These are phyloP conservation scores for Morone chrysops DNA, from an alignment of 2,113 vertebrate genomes.

Conservation along the genomic window DNA sequence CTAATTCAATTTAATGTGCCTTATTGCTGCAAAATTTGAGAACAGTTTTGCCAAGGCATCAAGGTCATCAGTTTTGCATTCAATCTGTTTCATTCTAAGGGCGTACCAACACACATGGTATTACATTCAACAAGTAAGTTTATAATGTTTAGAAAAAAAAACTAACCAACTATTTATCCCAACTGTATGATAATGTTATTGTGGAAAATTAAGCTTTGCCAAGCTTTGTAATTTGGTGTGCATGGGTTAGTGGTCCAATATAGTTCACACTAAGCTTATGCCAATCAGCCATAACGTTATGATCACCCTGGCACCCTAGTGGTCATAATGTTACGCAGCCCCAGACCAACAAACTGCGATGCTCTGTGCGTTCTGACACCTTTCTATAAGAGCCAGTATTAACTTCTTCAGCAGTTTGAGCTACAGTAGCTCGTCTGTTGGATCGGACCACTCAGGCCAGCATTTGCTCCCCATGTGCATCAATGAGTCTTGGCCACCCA, in stretches of 20 bases:
- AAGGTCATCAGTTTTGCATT: conserved; percentile 33
- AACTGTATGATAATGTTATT: neutral
- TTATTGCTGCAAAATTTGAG: conserved; percentile 21
- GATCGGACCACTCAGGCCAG: too few relatives aligned
- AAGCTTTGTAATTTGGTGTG: neutral
- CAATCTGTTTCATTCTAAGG: neutral
- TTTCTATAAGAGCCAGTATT: too few relatives aligned
- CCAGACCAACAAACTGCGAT: too few relatives aligned
- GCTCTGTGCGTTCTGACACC: too few relatives aligned
- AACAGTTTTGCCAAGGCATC: conserved; percentile 8
- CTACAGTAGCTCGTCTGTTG: too few relatives aligned
- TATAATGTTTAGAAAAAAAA: too few relatives aligned
- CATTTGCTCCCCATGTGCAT: too few relatives aligned
- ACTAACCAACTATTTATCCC: neutral
- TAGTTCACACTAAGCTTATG: neutral
- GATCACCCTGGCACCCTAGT: too few relatives aligned
- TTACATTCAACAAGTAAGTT: neutral
- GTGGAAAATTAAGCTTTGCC: neutral
- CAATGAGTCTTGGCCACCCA: too few relatives aligned
- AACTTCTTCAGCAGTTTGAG: too few relatives aligned
- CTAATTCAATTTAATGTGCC: conserved; percentile 45
- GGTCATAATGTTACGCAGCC: too few relatives aligned
- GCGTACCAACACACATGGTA: fast-evolving
- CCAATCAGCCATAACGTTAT: too few relatives aligned
- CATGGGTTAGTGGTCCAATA: neutral